Conservation (phyloP, 2,888 invertebrate species). For the Polyommatus iphigenia region DNA sequence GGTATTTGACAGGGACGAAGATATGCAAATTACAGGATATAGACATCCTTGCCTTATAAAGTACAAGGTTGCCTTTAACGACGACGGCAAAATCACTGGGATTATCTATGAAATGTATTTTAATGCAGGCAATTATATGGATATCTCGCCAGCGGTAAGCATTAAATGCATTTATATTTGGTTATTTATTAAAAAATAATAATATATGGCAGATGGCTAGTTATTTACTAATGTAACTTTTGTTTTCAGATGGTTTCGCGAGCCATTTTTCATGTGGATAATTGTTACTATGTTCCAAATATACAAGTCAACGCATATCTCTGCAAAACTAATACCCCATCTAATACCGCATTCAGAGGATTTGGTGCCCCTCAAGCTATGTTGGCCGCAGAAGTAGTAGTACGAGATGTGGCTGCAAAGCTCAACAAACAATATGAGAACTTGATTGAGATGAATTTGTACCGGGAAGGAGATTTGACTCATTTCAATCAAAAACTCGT, state of each 20-base stretch:
- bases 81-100: slow-evolving; percentile 84
- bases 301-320: slow-evolving; percentile 84
- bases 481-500: slow-evolving; percentile 87
- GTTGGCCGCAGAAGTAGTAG: slow-evolving; percentile 89
- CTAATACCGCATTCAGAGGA: slow-evolving; percentile 96
- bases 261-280: slow-evolving; percentile 89
- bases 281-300: slow-evolving; percentile 89
- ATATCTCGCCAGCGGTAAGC: slow-evolving; percentile 84
- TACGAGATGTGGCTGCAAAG: slow-evolving; percentile 86
- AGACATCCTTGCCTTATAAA: slow-evolving; percentile 89
- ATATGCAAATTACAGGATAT: slow-evolving; percentile 89
- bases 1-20: slow-evolving; percentile 91
- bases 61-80: slow-evolving; percentile 87
- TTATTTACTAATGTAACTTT: slow-evolving; percentile 10
- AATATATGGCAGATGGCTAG: background rate
- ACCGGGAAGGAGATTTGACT: slow-evolving; percentile 87
- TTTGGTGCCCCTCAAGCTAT: slow-evolving; percentile 95
- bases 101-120: slow-evolving; percentile 82
- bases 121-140: slow-evolving; percentile 87
- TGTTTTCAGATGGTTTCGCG: slow-evolving; percentile 86
- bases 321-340: slow-evolving; percentile 94
- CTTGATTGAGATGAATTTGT: slow-evolving; percentile 87
- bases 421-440: slow-evolving; percentile 83
- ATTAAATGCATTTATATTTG: background rate
- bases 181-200: background rate